Percentiles rank a stretch among this genome's conserved stretches.
Conservation (phyloP, 2,113 vertebrate species). For the Megaleporinus macrocephalus region DNA sequence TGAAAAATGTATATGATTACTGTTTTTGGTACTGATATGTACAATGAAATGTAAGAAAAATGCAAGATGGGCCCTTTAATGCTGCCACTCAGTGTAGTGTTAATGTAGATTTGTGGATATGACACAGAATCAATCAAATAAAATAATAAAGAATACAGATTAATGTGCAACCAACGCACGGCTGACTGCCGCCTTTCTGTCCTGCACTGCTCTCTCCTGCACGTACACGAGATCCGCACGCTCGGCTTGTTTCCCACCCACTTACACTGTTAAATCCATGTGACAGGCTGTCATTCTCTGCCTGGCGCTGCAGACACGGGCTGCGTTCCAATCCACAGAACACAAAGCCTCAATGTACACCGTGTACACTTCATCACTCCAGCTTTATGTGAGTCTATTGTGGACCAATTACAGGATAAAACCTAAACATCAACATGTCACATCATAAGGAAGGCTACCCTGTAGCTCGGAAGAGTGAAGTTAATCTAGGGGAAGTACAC, state of each 20-base stretch:
- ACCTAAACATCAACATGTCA: not conserved
- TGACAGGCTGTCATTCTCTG: constrained; percentile 70
- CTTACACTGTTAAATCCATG: constrained; percentile 68
- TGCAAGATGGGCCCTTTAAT: too few species aligned
- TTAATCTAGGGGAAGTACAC: not conserved
- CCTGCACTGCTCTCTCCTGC: not conserved
- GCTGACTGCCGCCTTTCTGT: not conserved
- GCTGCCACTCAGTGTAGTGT: not conserved
- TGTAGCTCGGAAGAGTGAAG: not conserved
- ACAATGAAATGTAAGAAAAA: too few species aligned
- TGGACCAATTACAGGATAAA: not conserved
- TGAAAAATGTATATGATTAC: too few species aligned
- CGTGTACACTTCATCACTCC: not conserved
- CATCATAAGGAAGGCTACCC: not conserved
- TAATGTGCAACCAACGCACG: too few species aligned
- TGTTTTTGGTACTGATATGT: too few species aligned
- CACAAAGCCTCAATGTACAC: not conserved
- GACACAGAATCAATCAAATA: not conserved
- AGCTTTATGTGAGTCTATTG: not conserved
- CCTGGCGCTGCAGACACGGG: constrained; percentile 31
- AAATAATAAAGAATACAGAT: not conserved
- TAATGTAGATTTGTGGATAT: not conserved
- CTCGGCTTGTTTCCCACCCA: constrained; percentile 53
- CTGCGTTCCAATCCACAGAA: not conserved
- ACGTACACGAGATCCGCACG: constrained; percentile 5